phyloP scores from a whole-genome alignment of 1,140 invertebrate genomes.

The Thalassaphorura encarpata region DNA sequence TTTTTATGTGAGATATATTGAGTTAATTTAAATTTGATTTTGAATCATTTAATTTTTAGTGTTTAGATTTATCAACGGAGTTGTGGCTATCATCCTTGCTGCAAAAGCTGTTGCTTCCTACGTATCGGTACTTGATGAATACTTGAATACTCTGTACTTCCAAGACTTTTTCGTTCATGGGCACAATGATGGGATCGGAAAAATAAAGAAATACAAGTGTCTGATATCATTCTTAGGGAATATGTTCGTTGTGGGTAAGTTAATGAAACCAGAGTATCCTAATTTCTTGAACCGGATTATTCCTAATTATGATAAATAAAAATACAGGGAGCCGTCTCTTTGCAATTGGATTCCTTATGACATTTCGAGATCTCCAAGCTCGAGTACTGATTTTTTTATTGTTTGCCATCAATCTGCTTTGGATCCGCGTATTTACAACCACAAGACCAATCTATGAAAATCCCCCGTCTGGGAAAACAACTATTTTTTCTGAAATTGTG shows the following conservation, averaged over 20 bases:
- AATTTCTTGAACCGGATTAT: background rate
- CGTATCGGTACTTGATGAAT: background rate
- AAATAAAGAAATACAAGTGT: background rate
- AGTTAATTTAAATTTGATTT: background rate
- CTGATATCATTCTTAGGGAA: background rate
- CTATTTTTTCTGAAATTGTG: background rate
- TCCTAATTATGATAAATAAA: background rate
- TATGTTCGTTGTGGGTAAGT: background rate
- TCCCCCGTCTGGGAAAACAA: background rate
- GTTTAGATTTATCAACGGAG: background rate
- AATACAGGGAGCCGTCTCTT: background rate
- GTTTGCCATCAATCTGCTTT: background rate
- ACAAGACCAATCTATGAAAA: slow-evolving; percentile 1
- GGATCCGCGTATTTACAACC: background rate
- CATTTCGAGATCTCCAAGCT: background rate
- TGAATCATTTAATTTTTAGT: background rate
- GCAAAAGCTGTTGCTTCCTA: background rate
- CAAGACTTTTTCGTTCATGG: background rate
- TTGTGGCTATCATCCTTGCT: background rate
- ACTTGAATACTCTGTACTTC: background rate
- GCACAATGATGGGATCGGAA: background rate
- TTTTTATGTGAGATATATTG: background rate
- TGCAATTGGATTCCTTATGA: background rate
- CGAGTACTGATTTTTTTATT: background rate
- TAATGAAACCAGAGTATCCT: background rate